A percentile compares a stretch with the other conserved stretches of the same genome.
These are phyloP conservation scores for Semibalanus balanoides DNA, from an alignment of 1,140 invertebrate species.

Conservation along the genomic window DNA sequence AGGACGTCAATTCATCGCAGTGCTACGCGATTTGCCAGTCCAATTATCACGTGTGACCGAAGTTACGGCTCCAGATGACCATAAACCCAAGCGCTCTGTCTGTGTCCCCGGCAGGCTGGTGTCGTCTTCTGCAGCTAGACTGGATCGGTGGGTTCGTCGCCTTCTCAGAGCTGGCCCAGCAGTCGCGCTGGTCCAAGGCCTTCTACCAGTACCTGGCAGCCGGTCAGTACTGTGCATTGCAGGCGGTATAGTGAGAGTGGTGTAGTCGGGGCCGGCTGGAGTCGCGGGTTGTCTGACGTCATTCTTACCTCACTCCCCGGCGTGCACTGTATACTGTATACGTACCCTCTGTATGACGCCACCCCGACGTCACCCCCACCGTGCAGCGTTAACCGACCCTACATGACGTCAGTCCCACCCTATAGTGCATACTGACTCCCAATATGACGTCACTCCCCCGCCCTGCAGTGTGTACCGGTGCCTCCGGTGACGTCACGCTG, in stretches of 20 bases:
- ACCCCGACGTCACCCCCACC: not conserved
- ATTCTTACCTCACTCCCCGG: constrained; percentile 6
- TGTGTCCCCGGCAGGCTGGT: too few species aligned
- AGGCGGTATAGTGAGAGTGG: too few species aligned
- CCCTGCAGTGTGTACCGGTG: not conserved
- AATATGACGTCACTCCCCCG: too few species aligned
- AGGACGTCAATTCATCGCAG: too few species aligned
- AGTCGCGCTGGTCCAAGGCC: constrained; percentile 50
- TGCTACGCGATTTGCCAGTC: too few species aligned
- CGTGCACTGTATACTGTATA: not conserved
- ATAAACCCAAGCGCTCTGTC: too few species aligned
- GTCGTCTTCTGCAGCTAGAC: constrained; percentile 46
- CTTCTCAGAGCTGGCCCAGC: constrained; percentile 42
- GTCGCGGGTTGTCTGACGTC: not conserved
- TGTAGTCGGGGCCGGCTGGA: not conserved
- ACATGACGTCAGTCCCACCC: not conserved
- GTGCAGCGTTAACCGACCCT: not conserved
- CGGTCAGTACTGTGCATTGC: constrained; percentile 31
- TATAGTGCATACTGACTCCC: too few species aligned
- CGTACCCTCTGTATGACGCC: not conserved
- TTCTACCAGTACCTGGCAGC: constrained; percentile 54
- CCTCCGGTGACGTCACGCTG: not conserved
- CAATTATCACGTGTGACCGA: too few species aligned
- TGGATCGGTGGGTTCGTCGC: constrained; percentile 40
- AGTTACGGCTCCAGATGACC: too few species aligned